phyloP scores from a whole-genome alignment of 1,140 invertebrate species.

The Drosophila novamexicana region DNA sequence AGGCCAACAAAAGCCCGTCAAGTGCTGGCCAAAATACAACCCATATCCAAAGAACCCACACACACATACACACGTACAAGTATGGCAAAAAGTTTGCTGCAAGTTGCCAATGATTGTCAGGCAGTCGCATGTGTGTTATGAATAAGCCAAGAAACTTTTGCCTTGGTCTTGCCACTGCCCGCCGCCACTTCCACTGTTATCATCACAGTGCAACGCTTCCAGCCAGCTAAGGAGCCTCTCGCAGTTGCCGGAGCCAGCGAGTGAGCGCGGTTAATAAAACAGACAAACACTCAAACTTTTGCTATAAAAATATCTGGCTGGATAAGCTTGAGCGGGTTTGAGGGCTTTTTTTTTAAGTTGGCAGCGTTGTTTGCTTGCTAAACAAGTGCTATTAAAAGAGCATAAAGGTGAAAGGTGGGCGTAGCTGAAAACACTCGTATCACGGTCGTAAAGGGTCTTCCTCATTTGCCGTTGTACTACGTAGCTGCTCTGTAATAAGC shows the following conservation, averaged over 20 bases:
- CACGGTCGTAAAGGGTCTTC: constrained; percentile 58
- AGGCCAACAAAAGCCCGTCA: constrained; percentile 33
- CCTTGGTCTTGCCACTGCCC: constrained; percentile 18
- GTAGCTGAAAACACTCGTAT: constrained; percentile 31
- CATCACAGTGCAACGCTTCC: constrained; percentile 12
- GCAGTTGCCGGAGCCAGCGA: constrained; percentile 24
- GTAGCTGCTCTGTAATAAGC: constrained; percentile 53
- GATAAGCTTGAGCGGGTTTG: constrained; percentile 19
- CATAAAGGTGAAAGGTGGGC: constrained; percentile 73
- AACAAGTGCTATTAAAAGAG: constrained; percentile 81
- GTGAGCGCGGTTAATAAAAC: constrained; percentile 80
- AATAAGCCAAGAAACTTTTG: constrained; percentile 73
- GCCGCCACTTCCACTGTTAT: constrained; percentile 21
- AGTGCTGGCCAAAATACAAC: constrained; percentile 34
- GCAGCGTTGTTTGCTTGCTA: constrained; percentile 78
- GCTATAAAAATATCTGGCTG: constrained; percentile 79
- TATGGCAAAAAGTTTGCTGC: constrained; percentile 41
- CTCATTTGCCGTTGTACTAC: constrained; percentile 19
- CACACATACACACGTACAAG: constrained; percentile 1
- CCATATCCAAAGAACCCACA: background rate
- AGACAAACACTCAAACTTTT: constrained; percentile 83
- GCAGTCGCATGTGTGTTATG: constrained; percentile 63
- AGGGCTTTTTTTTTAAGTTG: constrained; percentile 57
- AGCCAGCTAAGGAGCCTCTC: constrained; percentile 25
- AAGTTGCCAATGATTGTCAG: constrained; percentile 46